These are phyloP conservation scores for Tiphia femorata DNA, from an alignment of 2,888 invertebrate species.

Conservation along the genomic window DNA sequence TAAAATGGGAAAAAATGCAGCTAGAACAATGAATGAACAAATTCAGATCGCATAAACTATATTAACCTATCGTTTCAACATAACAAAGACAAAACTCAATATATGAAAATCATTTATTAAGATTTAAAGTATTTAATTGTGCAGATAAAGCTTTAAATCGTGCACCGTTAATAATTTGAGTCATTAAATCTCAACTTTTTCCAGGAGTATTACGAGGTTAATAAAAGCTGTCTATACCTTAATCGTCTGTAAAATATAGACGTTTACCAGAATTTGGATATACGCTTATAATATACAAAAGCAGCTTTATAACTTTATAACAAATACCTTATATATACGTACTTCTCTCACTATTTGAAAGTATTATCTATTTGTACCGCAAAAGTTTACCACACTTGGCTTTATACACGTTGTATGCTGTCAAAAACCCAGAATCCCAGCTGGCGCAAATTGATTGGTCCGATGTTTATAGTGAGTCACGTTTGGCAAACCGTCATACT, in stretches of 20 bases:
- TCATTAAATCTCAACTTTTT: neutral
- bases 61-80: neutral
- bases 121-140: neutral
- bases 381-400: slow-evolving; percentile 35
- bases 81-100: neutral
- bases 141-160: neutral
- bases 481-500: neutral
- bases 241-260: neutral
- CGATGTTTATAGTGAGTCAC: slow-evolving; percentile 8
- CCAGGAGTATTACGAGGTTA: neutral
- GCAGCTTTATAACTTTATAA: neutral
- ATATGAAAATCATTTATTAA: neutral
- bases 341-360: neutral
- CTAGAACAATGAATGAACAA: neutral
- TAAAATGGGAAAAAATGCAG: too few species aligned
- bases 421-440: slow-evolving; percentile 62
- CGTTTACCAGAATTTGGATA: neutral
- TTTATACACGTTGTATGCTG: slow-evolving; percentile 64
- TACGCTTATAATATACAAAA: neutral
- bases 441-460: slow-evolving; percentile 63
- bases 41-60: neutral
- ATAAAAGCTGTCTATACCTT: neutral
- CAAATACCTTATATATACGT: neutral
- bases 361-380: slow-evolving; percentile 7
- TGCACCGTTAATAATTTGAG: neutral